A percentile compares a stretch with the other conserved stretches of the same genome.
phyloP scores from a whole-genome alignment of 2,888 invertebrate species.

The Lomographa bimaculata region DNA sequence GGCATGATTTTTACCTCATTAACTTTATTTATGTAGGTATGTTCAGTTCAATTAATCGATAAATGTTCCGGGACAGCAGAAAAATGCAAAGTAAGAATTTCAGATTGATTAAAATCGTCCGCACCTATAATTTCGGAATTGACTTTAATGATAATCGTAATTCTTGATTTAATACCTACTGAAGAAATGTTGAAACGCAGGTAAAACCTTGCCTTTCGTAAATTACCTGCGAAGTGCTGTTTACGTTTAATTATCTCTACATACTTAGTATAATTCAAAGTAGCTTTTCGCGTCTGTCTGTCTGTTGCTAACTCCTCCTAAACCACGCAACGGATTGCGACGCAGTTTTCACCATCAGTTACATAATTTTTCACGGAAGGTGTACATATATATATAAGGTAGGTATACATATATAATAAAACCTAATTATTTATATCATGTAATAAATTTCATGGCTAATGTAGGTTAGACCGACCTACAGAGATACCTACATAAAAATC shows the following conservation, averaged over 20 bases:
- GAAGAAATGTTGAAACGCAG: slow-evolving; percentile 30
- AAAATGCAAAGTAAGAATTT: slow-evolving; percentile 63
- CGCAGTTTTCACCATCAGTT: too few relatives aligned
- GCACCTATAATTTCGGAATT: slow-evolving; percentile 52
- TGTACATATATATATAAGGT: too few relatives aligned
- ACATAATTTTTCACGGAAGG: too few relatives aligned
- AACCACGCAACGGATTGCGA: too few relatives aligned
- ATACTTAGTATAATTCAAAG: too few relatives aligned
- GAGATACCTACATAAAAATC: too few relatives aligned
- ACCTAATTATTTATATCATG: too few relatives aligned
- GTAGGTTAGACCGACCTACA: too few relatives aligned
- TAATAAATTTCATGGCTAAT: too few relatives aligned
- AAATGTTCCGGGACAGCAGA: slow-evolving; percentile 57
- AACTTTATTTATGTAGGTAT: slow-evolving; percentile 68
- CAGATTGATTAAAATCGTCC: slow-evolving; percentile 63
- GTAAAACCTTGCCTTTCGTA: slow-evolving; percentile 22
- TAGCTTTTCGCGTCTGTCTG: too few relatives aligned
- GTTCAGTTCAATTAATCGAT: slow-evolving; percentile 63
- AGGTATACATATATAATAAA: too few relatives aligned
- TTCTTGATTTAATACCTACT: slow-evolving; percentile 34
- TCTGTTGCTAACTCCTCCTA: too few relatives aligned
- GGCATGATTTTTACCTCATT: slow-evolving; percentile 70
- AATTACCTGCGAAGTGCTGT: slow-evolving; percentile 21
- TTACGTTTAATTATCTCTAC: slow-evolving; percentile 20
- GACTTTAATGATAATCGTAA: slow-evolving; percentile 38